A percentile compares a stretch with the other conserved stretches of the same genome.
Conservation (phyloP, 2,113 vertebrate species). For the Boulengerochromis microlepis region DNA sequence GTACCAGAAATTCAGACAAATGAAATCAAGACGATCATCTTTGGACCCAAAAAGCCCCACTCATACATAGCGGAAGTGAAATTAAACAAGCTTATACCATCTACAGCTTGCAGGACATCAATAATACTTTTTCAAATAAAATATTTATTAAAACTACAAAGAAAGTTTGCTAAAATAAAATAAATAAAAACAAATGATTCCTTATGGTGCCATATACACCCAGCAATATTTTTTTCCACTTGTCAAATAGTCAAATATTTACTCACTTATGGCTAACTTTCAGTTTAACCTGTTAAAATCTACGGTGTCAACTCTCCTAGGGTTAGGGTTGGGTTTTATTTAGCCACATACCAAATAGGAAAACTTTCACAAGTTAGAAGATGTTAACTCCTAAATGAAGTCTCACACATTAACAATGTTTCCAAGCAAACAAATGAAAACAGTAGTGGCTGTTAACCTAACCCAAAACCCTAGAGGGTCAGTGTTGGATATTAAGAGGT, state of each 20-base stretch:
- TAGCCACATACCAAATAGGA: neutral
- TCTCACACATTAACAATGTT: neutral
- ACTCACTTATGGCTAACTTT: neutral
- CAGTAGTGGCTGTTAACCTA: neutral
- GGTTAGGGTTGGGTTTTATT: neutral
- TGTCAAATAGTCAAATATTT: neutral
- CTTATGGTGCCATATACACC: neutral
- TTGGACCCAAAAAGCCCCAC: neutral
- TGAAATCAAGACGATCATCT: accelerated
- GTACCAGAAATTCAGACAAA: neutral
- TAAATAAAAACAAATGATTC: neutral
- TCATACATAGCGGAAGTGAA: neutral
- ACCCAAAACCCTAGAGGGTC: neutral
- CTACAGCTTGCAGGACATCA: neutral
- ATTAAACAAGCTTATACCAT: neutral
- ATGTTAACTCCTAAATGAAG: neutral
- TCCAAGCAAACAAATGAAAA: neutral
- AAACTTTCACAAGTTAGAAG: neutral
- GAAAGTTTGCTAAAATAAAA: neutral
- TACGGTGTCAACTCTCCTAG: neutral
- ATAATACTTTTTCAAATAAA: neutral
- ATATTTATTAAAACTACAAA: neutral
- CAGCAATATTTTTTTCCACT: neutral
- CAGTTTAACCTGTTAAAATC: neutral
- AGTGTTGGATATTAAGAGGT: neutral